Evolutionary conservation across 1,140 invertebrate species (phyloP).

Genomic region (Agrilus planipennis): DNA sequence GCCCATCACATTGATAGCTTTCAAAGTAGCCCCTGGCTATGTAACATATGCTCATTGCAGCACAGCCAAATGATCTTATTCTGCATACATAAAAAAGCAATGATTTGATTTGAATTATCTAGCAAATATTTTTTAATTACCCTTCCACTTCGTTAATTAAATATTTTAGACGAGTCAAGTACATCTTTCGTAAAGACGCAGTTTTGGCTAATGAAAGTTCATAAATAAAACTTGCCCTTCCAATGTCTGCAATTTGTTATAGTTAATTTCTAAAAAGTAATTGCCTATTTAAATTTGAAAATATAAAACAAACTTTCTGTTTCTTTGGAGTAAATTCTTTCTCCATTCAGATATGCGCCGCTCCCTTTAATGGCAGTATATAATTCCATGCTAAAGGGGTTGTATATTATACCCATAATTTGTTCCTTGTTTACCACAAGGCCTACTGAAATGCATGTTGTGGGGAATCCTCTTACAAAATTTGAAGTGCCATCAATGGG

Average conservation of each 20-base stretch:
- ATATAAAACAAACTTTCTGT: slow-evolving; percentile 23
- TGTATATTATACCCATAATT: slow-evolving; percentile 62
- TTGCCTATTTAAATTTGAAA: not conserved
- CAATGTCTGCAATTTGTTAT: slow-evolving; percentile 15
- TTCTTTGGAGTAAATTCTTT: slow-evolving; percentile 37
- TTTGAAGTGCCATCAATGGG: slow-evolving; percentile 66
- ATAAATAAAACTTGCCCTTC: slow-evolving; percentile 22
- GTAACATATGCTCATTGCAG: slow-evolving; percentile 59
- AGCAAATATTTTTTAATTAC: slow-evolving; percentile 21
- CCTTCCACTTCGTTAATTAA: slow-evolving; percentile 35
- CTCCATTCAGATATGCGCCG: slow-evolving; percentile 66
- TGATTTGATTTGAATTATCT: too few species aligned
- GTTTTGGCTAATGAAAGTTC: slow-evolving; percentile 24
- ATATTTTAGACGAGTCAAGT: slow-evolving; percentile 25
- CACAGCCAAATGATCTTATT: slow-evolving; percentile 59
- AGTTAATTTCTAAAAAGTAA: not conserved
- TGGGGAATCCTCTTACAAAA: slow-evolving; percentile 54
- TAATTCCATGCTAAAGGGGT: slow-evolving; percentile 60
- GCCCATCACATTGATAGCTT: slow-evolving; percentile 57
- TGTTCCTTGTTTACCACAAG: slow-evolving; percentile 51
- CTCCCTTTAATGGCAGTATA: slow-evolving; percentile 57
- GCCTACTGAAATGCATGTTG: slow-evolving; percentile 53
- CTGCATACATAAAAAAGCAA: slow-evolving; percentile 36
- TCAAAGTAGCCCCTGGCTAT: slow-evolving; percentile 62
- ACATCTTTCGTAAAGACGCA: slow-evolving; percentile 21